phyloP scores from a whole-genome alignment of 2,113 vertebrate species.

The Eretmochelys imbricata region DNA sequence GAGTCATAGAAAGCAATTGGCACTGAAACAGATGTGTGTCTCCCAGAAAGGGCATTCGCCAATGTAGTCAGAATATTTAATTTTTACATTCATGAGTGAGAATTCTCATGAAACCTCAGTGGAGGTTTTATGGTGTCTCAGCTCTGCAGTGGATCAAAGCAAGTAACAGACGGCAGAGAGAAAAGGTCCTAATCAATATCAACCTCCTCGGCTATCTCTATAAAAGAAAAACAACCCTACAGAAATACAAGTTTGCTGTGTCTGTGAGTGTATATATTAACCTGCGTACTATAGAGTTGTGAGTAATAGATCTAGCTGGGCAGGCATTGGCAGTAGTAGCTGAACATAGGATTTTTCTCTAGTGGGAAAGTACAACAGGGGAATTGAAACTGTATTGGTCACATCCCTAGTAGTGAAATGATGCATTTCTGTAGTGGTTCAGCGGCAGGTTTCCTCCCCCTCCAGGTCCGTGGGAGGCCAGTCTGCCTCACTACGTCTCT shows the following conservation, averaged over 20 bases:
- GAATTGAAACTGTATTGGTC: background rate
- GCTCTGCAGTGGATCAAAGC: background rate
- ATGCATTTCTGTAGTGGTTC: background rate
- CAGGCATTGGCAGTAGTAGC: background rate
- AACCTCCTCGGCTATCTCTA: background rate
- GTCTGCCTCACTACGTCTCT: too few species aligned
- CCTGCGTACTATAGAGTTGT: background rate
- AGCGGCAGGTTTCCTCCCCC: too few species aligned
- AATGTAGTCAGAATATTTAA: background rate
- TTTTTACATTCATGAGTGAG: background rate
- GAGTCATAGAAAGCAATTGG: background rate
- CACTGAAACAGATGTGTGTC: background rate
- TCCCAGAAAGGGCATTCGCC: background rate
- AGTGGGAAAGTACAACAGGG: background rate
- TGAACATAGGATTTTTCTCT: background rate
- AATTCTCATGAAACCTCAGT: background rate
- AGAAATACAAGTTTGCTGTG: background rate
- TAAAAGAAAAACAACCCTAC: background rate
- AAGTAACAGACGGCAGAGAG: background rate
- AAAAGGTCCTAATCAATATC: background rate
- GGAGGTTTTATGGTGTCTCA: background rate
- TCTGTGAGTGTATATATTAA: background rate
- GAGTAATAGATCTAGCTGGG: background rate
- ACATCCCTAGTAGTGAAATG: background rate
- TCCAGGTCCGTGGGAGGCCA: too few species aligned